Evolutionary conservation across 1,140 invertebrate genomes (phyloP).

Genomic region (Cherax quadricarinatus): DNA sequence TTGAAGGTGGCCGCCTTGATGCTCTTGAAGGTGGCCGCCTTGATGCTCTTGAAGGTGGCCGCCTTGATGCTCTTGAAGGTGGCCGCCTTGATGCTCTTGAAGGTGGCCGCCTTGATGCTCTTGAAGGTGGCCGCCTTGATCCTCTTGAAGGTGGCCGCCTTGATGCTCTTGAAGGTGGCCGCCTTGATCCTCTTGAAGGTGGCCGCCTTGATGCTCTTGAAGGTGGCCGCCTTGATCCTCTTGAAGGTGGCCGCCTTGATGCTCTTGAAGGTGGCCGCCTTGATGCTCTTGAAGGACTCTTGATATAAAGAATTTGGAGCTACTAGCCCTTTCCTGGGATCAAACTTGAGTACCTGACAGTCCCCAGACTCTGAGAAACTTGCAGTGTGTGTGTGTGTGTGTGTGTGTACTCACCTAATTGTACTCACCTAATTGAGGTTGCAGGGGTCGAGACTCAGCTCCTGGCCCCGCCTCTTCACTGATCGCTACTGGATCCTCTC

Average conservation of each 20-base stretch:
- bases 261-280: background rate
- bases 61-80: background rate
- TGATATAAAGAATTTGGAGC: no score
- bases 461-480: no score
- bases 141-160: background rate
- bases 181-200: background rate
- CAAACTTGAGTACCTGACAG: no score
- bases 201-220: background rate
- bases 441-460: no score
- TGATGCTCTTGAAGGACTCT: background rate
- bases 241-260: background rate
- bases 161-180: background rate
- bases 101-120: background rate
- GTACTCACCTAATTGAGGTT: no score
- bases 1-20: background rate
- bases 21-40: background rate
- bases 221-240: background rate
- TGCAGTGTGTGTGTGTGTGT: no score
- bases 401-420: no score
- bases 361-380: no score
- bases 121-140: background rate
- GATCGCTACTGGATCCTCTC: no score
- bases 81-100: background rate
- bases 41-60: background rate
- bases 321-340: no score